Percentiles rank a stretch among this genome's conserved stretches.
Evolutionary conservation across 1,140 invertebrate species (phyloP).

Genomic region (Heliothis subflexa): DNA sequence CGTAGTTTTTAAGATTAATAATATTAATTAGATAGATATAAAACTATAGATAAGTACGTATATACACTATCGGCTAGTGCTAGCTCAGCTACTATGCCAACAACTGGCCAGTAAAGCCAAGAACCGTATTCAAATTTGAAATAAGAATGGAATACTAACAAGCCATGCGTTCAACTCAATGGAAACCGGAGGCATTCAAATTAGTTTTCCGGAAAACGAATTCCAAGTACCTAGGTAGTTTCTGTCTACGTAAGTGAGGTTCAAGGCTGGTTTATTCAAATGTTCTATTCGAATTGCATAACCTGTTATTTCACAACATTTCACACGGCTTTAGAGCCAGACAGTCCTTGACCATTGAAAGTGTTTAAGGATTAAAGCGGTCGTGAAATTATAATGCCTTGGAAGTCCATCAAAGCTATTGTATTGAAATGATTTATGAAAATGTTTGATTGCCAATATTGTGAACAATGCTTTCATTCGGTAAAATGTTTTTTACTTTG

Average conservation of each 20-base stretch:
- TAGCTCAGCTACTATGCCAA: background rate
- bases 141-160: slow-evolving; percentile 46
- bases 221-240: slow-evolving; percentile 27
- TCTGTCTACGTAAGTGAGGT: slow-evolving; percentile 16
- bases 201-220: slow-evolving; percentile 44
- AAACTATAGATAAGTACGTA: background rate
- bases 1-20: no score
- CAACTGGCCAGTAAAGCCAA: background rate
- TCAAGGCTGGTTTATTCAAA: slow-evolving; percentile 40
- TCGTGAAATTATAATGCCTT: slow-evolving; percentile 5
- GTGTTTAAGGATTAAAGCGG: slow-evolving; percentile 35
- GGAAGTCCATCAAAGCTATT: background rate
- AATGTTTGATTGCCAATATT: background rate
- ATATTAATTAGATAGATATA: no score
- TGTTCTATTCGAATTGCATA: slow-evolving; percentile 40
- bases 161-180: slow-evolving; percentile 44
- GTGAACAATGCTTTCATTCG: no score
- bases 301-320: slow-evolving; percentile 49
- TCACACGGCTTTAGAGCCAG: slow-evolving; percentile 32
- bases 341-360: slow-evolving; percentile 48
- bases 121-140: slow-evolving; percentile 40
- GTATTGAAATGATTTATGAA: background rate
- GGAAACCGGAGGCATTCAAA: slow-evolving; percentile 41
- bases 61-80: no score
- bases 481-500: no score